These are phyloP conservation scores for Rhynchomys soricoides DNA, from an alignment of 2,113 vertebrate species.

Conservation along the genomic window DNA sequence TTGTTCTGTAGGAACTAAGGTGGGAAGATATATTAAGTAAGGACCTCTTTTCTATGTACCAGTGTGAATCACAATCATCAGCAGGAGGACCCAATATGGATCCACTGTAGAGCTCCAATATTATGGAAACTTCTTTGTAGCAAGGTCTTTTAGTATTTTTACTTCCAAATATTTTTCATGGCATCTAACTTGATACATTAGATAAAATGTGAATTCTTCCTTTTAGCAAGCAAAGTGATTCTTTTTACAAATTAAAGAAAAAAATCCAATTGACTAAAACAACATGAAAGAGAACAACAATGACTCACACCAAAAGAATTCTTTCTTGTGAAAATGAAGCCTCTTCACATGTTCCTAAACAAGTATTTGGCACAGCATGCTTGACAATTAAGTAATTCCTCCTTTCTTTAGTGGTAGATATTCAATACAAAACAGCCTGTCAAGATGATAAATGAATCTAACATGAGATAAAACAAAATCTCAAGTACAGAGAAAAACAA, in stretches of 20 bases:
- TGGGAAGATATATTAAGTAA: not conserved
- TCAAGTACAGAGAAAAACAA: not conserved
- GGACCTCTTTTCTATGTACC: not conserved
- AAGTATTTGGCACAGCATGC: slow-evolving; percentile 29
- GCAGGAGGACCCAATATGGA: not conserved
- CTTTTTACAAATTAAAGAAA: slow-evolving; percentile 46
- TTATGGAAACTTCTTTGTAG: not conserved
- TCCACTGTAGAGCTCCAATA: not conserved
- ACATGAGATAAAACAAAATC: slow-evolving; percentile 19
- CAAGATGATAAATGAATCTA: slow-evolving; percentile 64
- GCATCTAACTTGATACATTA: not conserved
- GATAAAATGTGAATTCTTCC: not conserved
- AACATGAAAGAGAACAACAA: not conserved
- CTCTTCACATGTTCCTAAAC: not conserved
- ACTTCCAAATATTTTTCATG: slow-evolving; percentile 33
- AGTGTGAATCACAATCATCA: not conserved
- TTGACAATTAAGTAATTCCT: slow-evolving; percentile 46
- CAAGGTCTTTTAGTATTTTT: not conserved
- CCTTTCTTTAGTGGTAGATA: slow-evolving; percentile 17
- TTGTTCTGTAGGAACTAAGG: not conserved
- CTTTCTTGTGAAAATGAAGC: not conserved
- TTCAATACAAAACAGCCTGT: slow-evolving; percentile 44
- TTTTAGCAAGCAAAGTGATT: slow-evolving; percentile 1
- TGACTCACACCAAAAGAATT: slow-evolving; percentile 23
- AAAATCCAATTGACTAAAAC: not conserved